These are phyloP conservation scores for Toxotes jaculatrix DNA, from an alignment of 2,113 vertebrate species.

Conservation along the genomic window DNA sequence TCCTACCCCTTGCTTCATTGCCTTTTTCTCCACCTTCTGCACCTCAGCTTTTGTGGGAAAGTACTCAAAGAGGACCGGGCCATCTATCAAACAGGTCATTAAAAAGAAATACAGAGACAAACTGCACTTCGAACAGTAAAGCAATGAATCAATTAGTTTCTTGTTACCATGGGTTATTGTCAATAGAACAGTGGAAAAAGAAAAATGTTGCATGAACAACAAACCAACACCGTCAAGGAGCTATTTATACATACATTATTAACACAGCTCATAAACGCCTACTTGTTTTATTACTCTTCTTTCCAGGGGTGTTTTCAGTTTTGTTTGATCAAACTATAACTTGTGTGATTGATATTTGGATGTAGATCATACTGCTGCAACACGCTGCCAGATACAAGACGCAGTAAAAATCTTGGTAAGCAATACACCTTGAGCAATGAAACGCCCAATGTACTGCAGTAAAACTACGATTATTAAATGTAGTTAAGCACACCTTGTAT, in stretches of 20 bases:
- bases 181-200: constrained; percentile 34
- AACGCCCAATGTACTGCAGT: constrained; percentile 41
- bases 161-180: constrained; percentile 32
- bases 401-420: constrained; percentile 47
- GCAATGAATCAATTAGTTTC: constrained; percentile 42
- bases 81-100: constrained; percentile 54
- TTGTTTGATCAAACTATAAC: constrained; percentile 53
- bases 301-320: constrained; percentile 46
- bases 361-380: constrained; percentile 10
- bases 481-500: constrained; percentile 36
- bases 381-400: constrained; percentile 37
- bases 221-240: constrained; percentile 36
- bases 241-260: constrained; percentile 50
- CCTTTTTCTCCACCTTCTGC: constrained; percentile 5
- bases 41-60: constrained; percentile 31
- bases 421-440: constrained; percentile 50
- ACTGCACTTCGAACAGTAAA: constrained; percentile 34
- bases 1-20: constrained; percentile 19
- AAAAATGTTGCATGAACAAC: constrained; percentile 35
- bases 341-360: constrained; percentile 59
- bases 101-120: constrained; percentile 47
- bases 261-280: constrained; percentile 52
- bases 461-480: constrained; percentile 45
- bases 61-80: constrained; percentile 1
- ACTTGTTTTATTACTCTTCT: constrained; percentile 52